Percentiles rank a stretch among this genome's conserved stretches.
Conservation (phyloP, 2,797 vertebrate genomes). For the Mycteria americana region DNA sequence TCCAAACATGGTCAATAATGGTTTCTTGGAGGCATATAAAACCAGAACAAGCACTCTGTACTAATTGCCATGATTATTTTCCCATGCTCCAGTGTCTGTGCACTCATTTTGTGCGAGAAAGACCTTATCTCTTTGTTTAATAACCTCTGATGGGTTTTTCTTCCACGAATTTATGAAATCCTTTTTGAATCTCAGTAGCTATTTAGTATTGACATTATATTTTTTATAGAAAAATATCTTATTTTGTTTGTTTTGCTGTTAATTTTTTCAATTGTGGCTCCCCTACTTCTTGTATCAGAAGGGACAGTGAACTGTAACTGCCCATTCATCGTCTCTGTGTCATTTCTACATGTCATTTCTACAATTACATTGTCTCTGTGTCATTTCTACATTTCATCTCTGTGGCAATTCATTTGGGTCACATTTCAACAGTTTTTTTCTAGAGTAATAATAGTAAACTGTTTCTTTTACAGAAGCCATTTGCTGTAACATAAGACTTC, state of each 20-base stretch:
- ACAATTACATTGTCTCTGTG: too few species aligned
- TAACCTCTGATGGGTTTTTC: background rate
- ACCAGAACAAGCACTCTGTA: background rate
- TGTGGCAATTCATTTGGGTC: background rate
- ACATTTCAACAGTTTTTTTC: background rate
- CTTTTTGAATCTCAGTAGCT: background rate
- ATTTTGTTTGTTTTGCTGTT: background rate
- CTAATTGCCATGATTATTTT: background rate
- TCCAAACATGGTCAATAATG: background rate
- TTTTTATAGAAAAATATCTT: background rate
- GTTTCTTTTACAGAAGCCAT: background rate
- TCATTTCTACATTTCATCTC: background rate
- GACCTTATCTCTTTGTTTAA: background rate
- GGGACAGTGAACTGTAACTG: background rate
- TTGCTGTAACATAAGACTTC: background rate
- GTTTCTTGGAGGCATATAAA: background rate
- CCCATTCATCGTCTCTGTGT: background rate
- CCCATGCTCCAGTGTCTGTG: background rate
- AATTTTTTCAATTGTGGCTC: background rate
- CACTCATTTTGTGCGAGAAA: background rate
- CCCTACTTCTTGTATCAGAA: background rate
- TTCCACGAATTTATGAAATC: background rate
- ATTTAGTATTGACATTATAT: background rate
- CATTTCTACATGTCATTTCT: background rate
- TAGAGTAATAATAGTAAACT: background rate